Evolutionary conservation across 2,888 invertebrate species (phyloP).

Genomic region (Flexamia atlantica): DNA sequence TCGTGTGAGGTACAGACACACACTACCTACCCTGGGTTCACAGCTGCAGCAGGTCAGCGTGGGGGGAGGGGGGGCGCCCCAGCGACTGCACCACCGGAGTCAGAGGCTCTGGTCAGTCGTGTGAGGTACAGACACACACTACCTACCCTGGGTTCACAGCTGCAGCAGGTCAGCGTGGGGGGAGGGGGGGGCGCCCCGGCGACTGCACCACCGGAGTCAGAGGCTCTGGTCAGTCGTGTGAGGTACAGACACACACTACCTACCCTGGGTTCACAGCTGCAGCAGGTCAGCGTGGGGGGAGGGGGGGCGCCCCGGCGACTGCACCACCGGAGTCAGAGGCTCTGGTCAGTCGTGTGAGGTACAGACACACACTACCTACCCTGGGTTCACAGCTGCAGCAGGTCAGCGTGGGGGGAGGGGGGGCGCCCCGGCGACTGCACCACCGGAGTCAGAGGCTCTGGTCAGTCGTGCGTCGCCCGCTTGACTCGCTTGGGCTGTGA

Average conservation of each 20-base stretch:
- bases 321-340: conserved; percentile 61
- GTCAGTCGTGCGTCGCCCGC: conserved; percentile 60
- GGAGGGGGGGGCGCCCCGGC: conserved; percentile 32
- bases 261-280: conserved; percentile 54
- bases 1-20: too few species aligned
- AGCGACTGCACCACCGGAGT: conserved; percentile 59
- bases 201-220: conserved; percentile 60
- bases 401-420: conserved; percentile 51
- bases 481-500: conserved; percentile 35
- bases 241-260: neutral
- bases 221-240: conserved; percentile 60
- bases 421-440: conserved; percentile 55
- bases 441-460: conserved; percentile 61
- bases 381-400: conserved; percentile 57
- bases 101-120: conserved; percentile 61
- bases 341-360: conserved; percentile 61
- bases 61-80: conserved; percentile 54
- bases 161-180: conserved; percentile 58
- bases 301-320: conserved; percentile 55
- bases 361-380: neutral
- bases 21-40: conserved; percentile 30
- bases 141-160: conserved; percentile 43
- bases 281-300: conserved; percentile 57
- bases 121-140: neutral
- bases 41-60: conserved; percentile 59